phyloP scores from a whole-genome alignment of 37 sponge, comb jelly and placozoan genomes.

The Crambe crambe region DNA sequence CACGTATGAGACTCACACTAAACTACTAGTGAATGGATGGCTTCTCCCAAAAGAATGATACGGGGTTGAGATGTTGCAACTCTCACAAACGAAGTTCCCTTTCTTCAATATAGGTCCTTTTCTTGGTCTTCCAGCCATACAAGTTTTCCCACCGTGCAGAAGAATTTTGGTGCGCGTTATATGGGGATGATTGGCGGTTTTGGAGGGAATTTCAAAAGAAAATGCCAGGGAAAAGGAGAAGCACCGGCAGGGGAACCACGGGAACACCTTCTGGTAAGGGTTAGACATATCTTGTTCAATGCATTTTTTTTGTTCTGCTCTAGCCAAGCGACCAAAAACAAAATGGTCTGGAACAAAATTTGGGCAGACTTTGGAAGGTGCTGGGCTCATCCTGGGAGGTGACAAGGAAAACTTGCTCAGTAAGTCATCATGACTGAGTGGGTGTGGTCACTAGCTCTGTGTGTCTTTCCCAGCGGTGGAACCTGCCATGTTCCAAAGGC shows the following conservation, averaged over 20 bases:
- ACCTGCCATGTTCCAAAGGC: slow-evolving; percentile 43
- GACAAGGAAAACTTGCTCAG: slow-evolving; percentile 23
- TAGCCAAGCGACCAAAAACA: slow-evolving; percentile 18
- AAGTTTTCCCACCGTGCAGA: too few species aligned
- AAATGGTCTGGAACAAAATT: slow-evolving; percentile 17
- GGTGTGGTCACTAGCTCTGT: background rate
- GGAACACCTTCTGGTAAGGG: slow-evolving; percentile 16
- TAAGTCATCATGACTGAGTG: slow-evolving; percentile 3
- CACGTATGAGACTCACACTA: slow-evolving; percentile 50
- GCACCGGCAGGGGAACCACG: slow-evolving; percentile 1
- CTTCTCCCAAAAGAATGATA: slow-evolving; percentile 55
- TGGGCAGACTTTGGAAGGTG: slow-evolving; percentile 31
- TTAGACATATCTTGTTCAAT: background rate
- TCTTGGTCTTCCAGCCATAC: slow-evolving; percentile 22
- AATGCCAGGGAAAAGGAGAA: slow-evolving; percentile 3
- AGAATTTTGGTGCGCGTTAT: too few species aligned
- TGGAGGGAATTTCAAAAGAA: slow-evolving; percentile 13
- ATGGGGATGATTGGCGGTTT: background rate
- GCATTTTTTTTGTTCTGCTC: background rate
- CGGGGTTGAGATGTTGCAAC: slow-evolving; percentile 45
- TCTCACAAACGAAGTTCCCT: slow-evolving; percentile 54
- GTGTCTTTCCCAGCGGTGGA: slow-evolving; percentile 28
- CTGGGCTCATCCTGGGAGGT: slow-evolving; percentile 32
- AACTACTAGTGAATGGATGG: slow-evolving; percentile 37
- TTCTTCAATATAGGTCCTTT: slow-evolving; percentile 25